Evolutionary conservation across 2,888 invertebrate genomes (phyloP), one percentile per base, ranked within the genome.

Genomic region (Podotricha telesiphe): DNA sequence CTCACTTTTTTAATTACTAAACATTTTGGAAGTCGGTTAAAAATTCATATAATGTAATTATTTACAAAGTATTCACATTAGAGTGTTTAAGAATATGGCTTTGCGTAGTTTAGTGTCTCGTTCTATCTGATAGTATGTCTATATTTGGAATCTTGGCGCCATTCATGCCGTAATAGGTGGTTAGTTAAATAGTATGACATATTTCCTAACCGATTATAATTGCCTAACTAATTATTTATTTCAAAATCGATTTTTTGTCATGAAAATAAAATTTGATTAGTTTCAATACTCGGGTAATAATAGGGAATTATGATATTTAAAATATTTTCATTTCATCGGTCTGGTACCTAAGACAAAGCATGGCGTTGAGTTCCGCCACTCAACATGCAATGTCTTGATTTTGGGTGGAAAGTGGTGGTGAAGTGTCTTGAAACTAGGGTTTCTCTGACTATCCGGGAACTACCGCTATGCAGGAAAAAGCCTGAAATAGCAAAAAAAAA

Each of bases 101-200:
- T 37, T 67, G 22, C 67, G 20, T 15, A 55, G 61, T 55, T 67
- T 53, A 67, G 37, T 59, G 19, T 50, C 62, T 37, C 10, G 1
- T 55, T 67, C 19, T 67, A 67, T 62, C 61, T 61, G 47, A 67
- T 67, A 53, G 34, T 59, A 67, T 67, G 62, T 62, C 67, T 67
- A 62, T 67, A 67, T 67, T 62, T 62, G 62, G 67, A 5, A 45
- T 45, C 45, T 62, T 45, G 61, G 61, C 53, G 67, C 55, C 61
- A 55, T 67, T 62, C 62, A 45, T 17, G 47, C 62, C 37, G 34
- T 62, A 67, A 47, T 40, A 51, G 53, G 37, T 42, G 13, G 7
- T 7, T 62, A 51, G 47, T 11, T 61, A 45, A 62, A 50, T 62
- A 37, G 47, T 50, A 19, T 34, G 47, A 7, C 20, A 19, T 50